Evolutionary conservation across 1,140 invertebrate species (phyloP), one percentile per base, ranked within the genome.

Genomic region (Saccostrea echinata): DNA sequence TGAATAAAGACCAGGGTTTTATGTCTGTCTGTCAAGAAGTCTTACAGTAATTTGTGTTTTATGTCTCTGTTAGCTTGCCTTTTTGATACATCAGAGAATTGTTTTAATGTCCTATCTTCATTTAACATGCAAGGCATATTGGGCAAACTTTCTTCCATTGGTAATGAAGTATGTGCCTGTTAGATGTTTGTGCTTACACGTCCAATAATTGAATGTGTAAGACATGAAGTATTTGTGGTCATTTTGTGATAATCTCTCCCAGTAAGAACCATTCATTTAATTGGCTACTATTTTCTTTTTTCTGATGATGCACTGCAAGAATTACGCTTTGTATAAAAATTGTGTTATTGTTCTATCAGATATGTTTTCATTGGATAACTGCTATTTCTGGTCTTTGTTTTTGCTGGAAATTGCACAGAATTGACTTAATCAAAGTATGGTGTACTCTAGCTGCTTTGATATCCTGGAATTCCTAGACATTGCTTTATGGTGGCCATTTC

Each of bases 71-170:
- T n/a, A 30, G 64, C 64, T 71, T 27, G 64, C 64, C 64, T 71
- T 71, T 64, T 71, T 24, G 64, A 27, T 71, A 71, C 64, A 21
- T 27, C 24, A 30, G 64, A 71, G 64, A 71, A 24, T 71, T 27
- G 64, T 71, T 71, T 71, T 71, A 71, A 71, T 71, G 64, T 71
- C 24, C 27, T 30, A 13, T 71, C 64, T 71, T 71, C 64, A 71
- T 71, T 71, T 71, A 71, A 71, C 64, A 71, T 71, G 64, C 64
- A 71, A 30, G 64, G 64, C 64, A 71, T 71, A 71, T 71, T 71
- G 64, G 64, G 24, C 64, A 30, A 71, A 71, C 8, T 71, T 71
- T 71, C 64, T 30, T 71, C 64, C 1, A 11, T 27, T 24, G 27
- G 64, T 71, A 71, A 71, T 71, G 64, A 71, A 71, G 64, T 24